A percentile compares a stretch with the other conserved stretches of the same genome.
Evolutionary conservation across 2,113 vertebrate genomes (phyloP).

Genomic region (Probosciger aterrimus): DNA sequence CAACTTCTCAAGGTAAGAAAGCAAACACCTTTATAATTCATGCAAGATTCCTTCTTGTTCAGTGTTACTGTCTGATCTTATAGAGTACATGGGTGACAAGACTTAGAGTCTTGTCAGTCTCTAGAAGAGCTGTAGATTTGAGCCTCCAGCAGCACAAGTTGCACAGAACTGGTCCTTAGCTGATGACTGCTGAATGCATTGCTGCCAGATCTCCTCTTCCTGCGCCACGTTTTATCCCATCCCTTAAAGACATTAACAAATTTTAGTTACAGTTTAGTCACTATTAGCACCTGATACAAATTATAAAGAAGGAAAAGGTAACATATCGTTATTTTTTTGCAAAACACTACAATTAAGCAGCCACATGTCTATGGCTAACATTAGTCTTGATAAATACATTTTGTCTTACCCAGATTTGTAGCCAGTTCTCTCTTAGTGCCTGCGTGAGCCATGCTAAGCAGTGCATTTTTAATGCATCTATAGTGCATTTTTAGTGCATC

Average conservation of each 20-base stretch:
- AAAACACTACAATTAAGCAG: background rate
- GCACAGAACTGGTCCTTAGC: background rate
- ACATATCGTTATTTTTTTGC: background rate
- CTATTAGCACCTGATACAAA: background rate
- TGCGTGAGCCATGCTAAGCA: background rate
- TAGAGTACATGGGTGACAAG: background rate
- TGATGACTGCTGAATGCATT: background rate
- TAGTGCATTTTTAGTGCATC: background rate
- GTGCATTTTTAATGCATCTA: background rate
- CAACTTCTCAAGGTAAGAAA: background rate
- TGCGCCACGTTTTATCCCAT: fast-evolving
- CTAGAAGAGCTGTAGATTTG: background rate
- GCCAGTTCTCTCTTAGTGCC: background rate
- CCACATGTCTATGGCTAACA: fast-evolving
- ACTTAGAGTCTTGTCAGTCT: background rate
- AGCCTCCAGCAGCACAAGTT: background rate
- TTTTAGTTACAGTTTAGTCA: background rate
- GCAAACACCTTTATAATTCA: background rate
- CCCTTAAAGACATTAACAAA: background rate
- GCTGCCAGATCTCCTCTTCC: background rate
- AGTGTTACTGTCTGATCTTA: background rate
- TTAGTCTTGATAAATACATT: background rate
- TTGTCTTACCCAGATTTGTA: background rate
- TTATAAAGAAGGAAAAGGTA: background rate
- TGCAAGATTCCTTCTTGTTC: background rate